A percentile compares a stretch with the other conserved stretches of the same genome.
phyloP scores from a whole-genome alignment of 92 coral and sea anemone species.

The Diadumene lineata region DNA sequence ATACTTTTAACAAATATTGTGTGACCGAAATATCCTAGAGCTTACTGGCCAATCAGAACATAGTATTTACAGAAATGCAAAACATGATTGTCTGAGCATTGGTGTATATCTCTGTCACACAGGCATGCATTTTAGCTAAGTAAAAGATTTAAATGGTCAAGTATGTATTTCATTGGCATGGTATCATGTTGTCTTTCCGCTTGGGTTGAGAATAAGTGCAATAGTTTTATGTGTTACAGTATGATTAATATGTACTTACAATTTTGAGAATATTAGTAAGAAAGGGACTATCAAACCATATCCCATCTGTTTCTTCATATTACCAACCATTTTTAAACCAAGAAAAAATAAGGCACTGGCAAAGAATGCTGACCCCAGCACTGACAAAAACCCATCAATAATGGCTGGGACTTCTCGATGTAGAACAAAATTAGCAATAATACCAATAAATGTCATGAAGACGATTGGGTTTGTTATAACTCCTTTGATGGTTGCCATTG shows the following conservation, averaged over 20 bases:
- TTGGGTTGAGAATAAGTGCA: background rate
- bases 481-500: conserved; percentile 63
- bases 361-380: conserved; percentile 73
- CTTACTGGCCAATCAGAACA: no score
- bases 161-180: background rate
- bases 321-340: conserved; percentile 92
- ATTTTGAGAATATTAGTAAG: conserved; percentile 69
- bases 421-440: conserved; percentile 59
- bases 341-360: conserved; percentile 84
- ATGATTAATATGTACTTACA: conserved; percentile 49
- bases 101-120: no score
- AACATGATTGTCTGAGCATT: no score
- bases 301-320: conserved; percentile 73
- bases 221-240: background rate
- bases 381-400: conserved; percentile 50
- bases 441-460: conserved; percentile 76
- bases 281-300: conserved; percentile 73
- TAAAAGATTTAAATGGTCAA: no score
- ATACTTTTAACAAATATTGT: no score
- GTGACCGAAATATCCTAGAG: no score
- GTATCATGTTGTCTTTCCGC: no score
- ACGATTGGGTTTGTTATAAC: conserved; percentile 72
- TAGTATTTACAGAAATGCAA: no score
- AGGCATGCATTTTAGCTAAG: no score
- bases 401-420: conserved; percentile 52